Percentiles rank a stretch among this genome's conserved stretches.
These are phyloP conservation scores for Synaphobranchus kaupii DNA, from an alignment of 2,797 vertebrate species.

Conservation along the genomic window DNA sequence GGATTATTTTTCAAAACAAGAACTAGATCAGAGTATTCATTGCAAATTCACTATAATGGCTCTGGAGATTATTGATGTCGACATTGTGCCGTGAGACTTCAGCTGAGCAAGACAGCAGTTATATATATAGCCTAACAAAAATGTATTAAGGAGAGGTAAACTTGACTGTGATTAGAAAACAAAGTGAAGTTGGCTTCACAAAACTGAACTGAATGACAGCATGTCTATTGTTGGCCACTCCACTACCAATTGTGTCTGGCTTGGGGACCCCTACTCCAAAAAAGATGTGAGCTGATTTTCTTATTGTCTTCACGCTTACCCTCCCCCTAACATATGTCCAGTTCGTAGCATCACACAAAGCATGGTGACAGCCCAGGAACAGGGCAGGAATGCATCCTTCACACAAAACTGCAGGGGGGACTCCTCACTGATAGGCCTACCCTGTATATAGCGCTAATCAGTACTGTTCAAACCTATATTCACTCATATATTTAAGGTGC, in stretches of 20 bases:
- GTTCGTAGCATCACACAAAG: constrained; percentile 32
- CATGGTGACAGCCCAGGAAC: constrained; percentile 21
- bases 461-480: background rate
- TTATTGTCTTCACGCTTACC: constrained; percentile 24
- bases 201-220: constrained; percentile 10
- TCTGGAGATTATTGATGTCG: background rate
- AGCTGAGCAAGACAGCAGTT: background rate
- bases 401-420: background rate
- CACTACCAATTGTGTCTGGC: constrained; percentile 21
- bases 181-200: constrained; percentile 11
- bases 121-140: background rate
- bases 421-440: background rate
- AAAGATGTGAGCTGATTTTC: constrained; percentile 25
- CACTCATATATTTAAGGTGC: background rate
- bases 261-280: constrained; percentile 21
- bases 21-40: background rate
- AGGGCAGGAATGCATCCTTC: constrained; percentile 8
- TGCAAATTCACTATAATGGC: background rate
- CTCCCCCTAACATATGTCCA: constrained; percentile 40
- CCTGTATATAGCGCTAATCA: background rate
- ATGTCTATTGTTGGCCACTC: constrained; percentile 6
- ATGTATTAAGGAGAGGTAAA: background rate
- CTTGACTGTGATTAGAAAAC: constrained; percentile 11
- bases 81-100: background rate
- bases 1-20: background rate